Evolutionary conservation across 2,888 invertebrate species (phyloP), one percentile per base, ranked within the genome.

Genomic region (Drosophila meridionalis): DNA sequence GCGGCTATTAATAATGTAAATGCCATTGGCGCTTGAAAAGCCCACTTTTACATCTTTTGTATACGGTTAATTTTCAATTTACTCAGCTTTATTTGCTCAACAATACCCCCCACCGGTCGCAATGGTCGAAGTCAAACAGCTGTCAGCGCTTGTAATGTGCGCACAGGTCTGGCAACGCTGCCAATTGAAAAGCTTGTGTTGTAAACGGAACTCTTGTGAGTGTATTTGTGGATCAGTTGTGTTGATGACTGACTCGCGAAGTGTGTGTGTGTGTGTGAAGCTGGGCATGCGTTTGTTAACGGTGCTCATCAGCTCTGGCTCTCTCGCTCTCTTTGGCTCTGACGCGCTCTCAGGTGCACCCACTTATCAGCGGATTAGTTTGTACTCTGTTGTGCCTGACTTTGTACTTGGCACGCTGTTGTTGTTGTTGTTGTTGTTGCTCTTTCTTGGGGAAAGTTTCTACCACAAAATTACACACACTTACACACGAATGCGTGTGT

Each of bases 391-490:
- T 78, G 57, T 57, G 56, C 38, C 20, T 65, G 60, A 52, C 61
- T 60, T 78, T 53, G 53, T 76, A 20, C 20, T 20, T 20, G 20
- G 20, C 20, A 20, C 20, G 20, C 20, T 20, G 20, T 20, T 20
- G 20, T 20, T 20, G 73, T 36, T 61, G 50, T 47, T 69, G 59
- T 69, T 76, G 66, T 69, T 76, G 64, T 66, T 73, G 76, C 73
- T 84, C 76, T 84, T 80, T 58, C 30, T 60, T 50, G 77, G 90
- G 76, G 87, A 87, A 88, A 88, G 90, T 88, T 90, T 83, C 65
- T 75, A 68, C 72, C 67, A 71, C 34, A 58, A 55, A 57, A 52
- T 56, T 60, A 38, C 26, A 40, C 12, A 45, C 26, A 55, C 38
- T 20, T n/a, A n/a, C 3, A 9, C 28, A 45, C 34, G 36, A 52